Percentiles rank a stretch among this genome's conserved stretches.
These are phyloP conservation scores for Lepidochitona cinerea DNA, from an alignment of 2,888 invertebrate species.

Conservation along the genomic window DNA sequence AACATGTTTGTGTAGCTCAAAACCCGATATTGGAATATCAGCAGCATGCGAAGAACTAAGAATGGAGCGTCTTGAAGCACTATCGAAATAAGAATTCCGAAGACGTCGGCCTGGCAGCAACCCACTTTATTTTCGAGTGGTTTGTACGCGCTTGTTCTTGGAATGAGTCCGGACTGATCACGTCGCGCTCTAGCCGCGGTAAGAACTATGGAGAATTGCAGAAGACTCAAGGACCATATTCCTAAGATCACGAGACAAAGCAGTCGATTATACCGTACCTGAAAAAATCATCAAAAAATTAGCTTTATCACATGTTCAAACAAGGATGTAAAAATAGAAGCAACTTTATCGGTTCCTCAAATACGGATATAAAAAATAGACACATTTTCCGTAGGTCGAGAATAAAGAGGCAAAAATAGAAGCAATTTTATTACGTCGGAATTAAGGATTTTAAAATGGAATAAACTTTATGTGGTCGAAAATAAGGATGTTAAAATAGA, in stretches of 20 bases:
- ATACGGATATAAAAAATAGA: no score
- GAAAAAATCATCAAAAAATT: no score
- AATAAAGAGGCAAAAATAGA: no score
- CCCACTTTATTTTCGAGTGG: conserved; percentile 14
- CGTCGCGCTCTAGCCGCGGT: conserved; percentile 80
- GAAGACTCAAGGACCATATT: conserved; percentile 92
- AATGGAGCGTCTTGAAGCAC: conserved; percentile 89
- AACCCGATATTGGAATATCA: conserved; percentile 89
- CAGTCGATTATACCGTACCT: conserved; percentile 77
- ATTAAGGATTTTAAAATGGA: no score
- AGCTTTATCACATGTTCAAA: no score
- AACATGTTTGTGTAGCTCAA: conserved; percentile 97
- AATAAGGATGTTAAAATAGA: no score
- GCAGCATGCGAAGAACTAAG: conserved; percentile 83
- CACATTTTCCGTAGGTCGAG: no score
- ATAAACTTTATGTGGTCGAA: no score
- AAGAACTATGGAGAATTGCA: conserved; percentile 94
- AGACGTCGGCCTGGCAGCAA: conserved; percentile 89
- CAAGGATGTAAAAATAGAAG: no score
- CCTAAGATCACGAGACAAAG: conserved; percentile 88
- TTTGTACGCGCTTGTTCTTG: background rate
- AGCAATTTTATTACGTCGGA: no score
- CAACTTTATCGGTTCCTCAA: no score
- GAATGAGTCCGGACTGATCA: conserved; percentile 59
- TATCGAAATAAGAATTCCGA: conserved; percentile 88